These are phyloP conservation scores for Apis dorsata DNA, from an alignment of 1,140 invertebrate genomes.

Conservation along the genomic window DNA sequence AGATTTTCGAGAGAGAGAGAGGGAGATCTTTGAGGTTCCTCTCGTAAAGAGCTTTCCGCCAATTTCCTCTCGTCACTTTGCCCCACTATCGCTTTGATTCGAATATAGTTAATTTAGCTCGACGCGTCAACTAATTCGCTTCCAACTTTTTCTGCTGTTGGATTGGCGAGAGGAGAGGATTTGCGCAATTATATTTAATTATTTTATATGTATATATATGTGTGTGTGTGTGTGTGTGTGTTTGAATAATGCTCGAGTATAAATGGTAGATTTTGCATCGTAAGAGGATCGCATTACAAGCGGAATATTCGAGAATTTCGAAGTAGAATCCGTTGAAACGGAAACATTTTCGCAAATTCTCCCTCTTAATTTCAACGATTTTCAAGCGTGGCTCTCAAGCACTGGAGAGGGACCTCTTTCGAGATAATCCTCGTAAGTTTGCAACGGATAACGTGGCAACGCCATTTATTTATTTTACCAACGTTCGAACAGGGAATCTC, in stretches of 20 bases:
- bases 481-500: neutral
- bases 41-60: neutral
- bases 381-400: neutral
- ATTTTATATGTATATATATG: too few species aligned
- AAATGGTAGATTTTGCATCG: too few species aligned
- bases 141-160: neutral
- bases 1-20: neutral
- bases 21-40: neutral
- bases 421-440: slow-evolving; percentile 11
- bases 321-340: slow-evolving; percentile 1
- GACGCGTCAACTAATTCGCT: neutral
- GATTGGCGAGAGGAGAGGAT: too few species aligned
- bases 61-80: neutral
- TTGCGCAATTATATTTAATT: too few species aligned
- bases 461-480: slow-evolving; percentile 62
- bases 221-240: too few species aligned
- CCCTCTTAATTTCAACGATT: slow-evolving; percentile 53
- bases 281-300: slow-evolving; percentile 14
- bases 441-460: slow-evolving; percentile 11
- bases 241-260: neutral
- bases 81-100: neutral
- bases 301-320: slow-evolving; percentile 29
- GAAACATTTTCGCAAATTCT: slow-evolving; percentile 49
- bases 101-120: neutral
- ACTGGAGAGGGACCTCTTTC: slow-evolving; percentile 9